These are phyloP conservation scores for Protobothrops mucrosquamatus DNA, from an alignment of 2,113 vertebrate species.

Conservation along the genomic window DNA sequence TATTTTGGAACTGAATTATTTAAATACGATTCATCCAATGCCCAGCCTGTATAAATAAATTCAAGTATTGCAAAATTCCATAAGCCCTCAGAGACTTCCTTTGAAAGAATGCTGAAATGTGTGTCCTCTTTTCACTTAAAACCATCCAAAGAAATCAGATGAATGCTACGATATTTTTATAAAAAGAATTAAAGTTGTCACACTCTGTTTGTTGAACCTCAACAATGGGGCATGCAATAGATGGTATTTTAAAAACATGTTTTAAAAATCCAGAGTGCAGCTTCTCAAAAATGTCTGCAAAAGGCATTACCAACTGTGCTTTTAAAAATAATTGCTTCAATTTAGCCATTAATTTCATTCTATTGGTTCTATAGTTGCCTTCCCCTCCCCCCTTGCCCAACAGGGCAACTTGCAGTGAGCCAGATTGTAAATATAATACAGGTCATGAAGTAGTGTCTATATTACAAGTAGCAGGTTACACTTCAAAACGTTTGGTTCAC, in stretches of 20 bases:
- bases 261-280: background rate
- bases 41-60: background rate
- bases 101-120: background rate
- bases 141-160: background rate
- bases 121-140: background rate
- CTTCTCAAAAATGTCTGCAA: background rate
- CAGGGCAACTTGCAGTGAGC: constrained; percentile 42
- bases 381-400: background rate
- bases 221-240: background rate
- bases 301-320: background rate
- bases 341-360: constrained; percentile 37
- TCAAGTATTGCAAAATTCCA: background rate
- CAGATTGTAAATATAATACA: constrained; percentile 39
- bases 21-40: background rate
- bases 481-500: constrained; percentile 70
- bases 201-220: background rate
- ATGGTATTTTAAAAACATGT: background rate
- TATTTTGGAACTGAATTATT: background rate
- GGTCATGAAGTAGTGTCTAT: constrained; percentile 63
- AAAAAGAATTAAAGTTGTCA: background rate
- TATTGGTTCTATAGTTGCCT: background rate
- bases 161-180: background rate
- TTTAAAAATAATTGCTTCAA: constrained; percentile 7
- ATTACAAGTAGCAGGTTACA: constrained; percentile 72
- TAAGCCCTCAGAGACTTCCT: background rate